These are phyloP conservation scores for Drosophila auraria DNA, from an alignment of 1,140 invertebrate genomes.

Conservation along the genomic window DNA sequence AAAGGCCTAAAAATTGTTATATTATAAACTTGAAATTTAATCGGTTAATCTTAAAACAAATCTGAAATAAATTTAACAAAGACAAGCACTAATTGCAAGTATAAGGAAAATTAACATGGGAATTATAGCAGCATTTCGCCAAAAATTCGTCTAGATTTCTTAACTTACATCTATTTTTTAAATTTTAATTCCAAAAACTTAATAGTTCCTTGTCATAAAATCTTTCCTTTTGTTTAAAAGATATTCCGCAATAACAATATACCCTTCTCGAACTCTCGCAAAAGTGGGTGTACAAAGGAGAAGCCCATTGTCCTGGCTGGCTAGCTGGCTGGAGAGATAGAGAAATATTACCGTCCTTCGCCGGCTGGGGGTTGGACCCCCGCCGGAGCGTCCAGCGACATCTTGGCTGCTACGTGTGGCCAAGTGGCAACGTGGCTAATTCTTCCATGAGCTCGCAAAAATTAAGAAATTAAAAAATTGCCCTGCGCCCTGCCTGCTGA, in stretches of 20 bases:
- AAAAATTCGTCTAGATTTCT: neutral
- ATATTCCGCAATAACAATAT: slow-evolving; percentile 1
- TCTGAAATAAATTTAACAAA: too few species aligned
- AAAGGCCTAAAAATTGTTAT: too few species aligned
- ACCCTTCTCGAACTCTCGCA: neutral
- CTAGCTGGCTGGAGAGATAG: slow-evolving; percentile 43
- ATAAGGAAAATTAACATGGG: too few species aligned
- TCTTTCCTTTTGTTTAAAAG: neutral
- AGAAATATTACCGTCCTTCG: slow-evolving; percentile 67
- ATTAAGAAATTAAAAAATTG: slow-evolving; percentile 85
- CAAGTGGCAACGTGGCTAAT: slow-evolving; percentile 65
- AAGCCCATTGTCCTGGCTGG: slow-evolving; percentile 1
- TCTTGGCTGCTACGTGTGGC: slow-evolving; percentile 63
- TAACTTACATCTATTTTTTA: neutral
- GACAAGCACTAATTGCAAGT: too few species aligned
- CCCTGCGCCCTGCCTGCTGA: slow-evolving; percentile 68
- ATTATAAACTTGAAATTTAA: too few species aligned
- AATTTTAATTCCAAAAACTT: neutral
- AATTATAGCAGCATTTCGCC: neutral
- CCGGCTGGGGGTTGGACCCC: slow-evolving; percentile 8
- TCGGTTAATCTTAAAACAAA: neutral
- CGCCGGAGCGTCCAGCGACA: slow-evolving; percentile 48
- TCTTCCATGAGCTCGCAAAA: slow-evolving; percentile 79
- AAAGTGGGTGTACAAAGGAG: slow-evolving; percentile 3
- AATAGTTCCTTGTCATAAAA: neutral